phyloP scores from a whole-genome alignment of 2,797 vertebrate species.

The Coreius guichenoti region DNA sequence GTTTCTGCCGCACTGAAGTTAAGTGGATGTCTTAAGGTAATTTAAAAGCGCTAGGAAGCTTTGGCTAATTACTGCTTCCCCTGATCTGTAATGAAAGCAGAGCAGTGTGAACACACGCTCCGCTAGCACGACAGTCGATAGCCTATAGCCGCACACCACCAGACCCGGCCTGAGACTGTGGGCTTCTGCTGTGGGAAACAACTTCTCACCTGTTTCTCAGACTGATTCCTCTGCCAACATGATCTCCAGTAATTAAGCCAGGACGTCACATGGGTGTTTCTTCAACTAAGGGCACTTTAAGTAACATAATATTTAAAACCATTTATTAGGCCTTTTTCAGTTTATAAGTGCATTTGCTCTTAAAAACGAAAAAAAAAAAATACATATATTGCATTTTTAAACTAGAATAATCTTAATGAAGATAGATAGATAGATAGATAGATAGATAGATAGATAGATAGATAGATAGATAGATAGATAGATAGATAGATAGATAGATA shows the following conservation, averaged over 20 bases:
- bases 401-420: neutral
- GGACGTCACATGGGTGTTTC: constrained; percentile 65
- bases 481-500: no score
- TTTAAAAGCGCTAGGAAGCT: constrained; percentile 69
- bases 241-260: constrained; percentile 73
- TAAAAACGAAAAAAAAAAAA: neutral
- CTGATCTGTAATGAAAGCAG: constrained; percentile 77
- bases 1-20: constrained; percentile 72
- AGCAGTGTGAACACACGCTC: constrained; percentile 68
- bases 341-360: neutral
- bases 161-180: constrained; percentile 46
- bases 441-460: no score
- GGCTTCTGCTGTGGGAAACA: constrained; percentile 72
- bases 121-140: constrained; percentile 59
- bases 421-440: no score
- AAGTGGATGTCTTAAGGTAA: constrained; percentile 81
- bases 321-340: neutral
- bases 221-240: constrained; percentile 70
- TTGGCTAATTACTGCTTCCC: constrained; percentile 76
- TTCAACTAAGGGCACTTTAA: constrained; percentile 20
- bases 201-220: constrained; percentile 73
- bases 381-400: neutral
- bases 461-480: no score
- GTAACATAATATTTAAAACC: neutral
- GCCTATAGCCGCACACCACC: constrained; percentile 56